Base-by-base conservation (phyloP, 2,113 vertebrate species). In the Crotophaga sulcirostris region DNA sequence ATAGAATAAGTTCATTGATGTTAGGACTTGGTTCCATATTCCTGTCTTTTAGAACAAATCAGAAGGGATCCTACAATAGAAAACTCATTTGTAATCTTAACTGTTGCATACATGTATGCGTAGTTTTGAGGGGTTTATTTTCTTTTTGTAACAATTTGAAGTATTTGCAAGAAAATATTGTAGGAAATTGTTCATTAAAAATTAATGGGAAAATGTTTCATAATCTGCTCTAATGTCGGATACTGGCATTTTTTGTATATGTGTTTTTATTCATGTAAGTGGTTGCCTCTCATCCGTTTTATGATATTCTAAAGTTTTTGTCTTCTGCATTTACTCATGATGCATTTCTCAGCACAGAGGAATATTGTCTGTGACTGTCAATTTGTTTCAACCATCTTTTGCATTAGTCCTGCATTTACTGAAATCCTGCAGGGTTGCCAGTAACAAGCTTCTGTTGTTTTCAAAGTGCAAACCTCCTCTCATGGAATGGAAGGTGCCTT, bases 31-130 rank as follows among this genome's bases (percentile, higher is more conserved):
- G 4, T 56, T 86, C 33, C 26, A 23, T 59, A 5, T 20, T 81
- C 26, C 56, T 89, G 60, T 18, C 20, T 72, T 70, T 63, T 63
- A 64, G 64, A 92, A 47, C 25, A 74, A 38, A 51, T 64, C 45
- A 80, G 42, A 86, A 90, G 58, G 51, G 26, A 84, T 16, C 14
- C 34, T 34, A 15, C 29, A 59, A 38, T 10, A 63, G 83, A 52
- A 84, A 81, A 67, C 6, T 55, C 15, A 24, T 70, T 74, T 2
- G 4, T 79, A 44, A 42, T 85, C 68, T 55, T 67, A 72, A 62
- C 13, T 28, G 16, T 47, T 81, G 38, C 12, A 6, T 51, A 17
- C 21, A 15, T 2, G 0, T 49, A 16, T 17, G 4, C 3, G 4
- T 52, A 38, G 38, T 76, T 87, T 84, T 62, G 33, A 74, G 38